Evolutionary conservation across 2,888 invertebrate genomes (phyloP), one percentile per base, ranked within the genome.

Genomic region (Plemyria rubiginata): DNA sequence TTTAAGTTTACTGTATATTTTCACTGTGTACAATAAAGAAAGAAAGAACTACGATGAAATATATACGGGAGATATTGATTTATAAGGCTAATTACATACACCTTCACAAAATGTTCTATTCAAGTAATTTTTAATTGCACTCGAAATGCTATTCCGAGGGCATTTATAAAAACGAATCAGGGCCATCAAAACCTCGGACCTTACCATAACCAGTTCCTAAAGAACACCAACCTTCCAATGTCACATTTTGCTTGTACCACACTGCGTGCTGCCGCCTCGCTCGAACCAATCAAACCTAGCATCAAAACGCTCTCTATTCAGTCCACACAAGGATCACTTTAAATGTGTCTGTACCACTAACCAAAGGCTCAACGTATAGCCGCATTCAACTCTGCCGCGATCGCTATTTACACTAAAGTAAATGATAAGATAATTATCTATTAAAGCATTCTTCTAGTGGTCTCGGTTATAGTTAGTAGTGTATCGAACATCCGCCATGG

Each of bases 391-490:
- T 62, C 46, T 51, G 50, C 36, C 59, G 22, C 16, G 58, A 49
- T 41, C 56, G 38, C 9, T 63, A 63, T 65, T 66, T 64, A 67
- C 60, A 53, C 45, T 62, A 57, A 59, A 63, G 69, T 74, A 65
- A 67, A 60, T 75, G 84, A 85, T 85, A 84, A 85, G 85, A 85
- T 85, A 84, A 77, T 50, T 65, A 78, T 78, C 74, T 73, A 55
- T 38, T 53, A 65, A 64, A 57, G 50, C 60, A 59, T 46, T 56
- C 56, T 65, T 57, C 40, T 61, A 11, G 36, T 38, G 66, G 74
- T 69, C 76, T 72, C 67, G 69, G 66, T 65, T 67, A 74, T 70
- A 59, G 74, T 71, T 63, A 72, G 76, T 79, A 86, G 85, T 85
- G 74, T 72, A 63, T 69, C 70, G 63, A 66, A 62, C 64, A 64